Conservation (phyloP, 2,888 invertebrate genomes). For the Machimus rusticus region DNA sequence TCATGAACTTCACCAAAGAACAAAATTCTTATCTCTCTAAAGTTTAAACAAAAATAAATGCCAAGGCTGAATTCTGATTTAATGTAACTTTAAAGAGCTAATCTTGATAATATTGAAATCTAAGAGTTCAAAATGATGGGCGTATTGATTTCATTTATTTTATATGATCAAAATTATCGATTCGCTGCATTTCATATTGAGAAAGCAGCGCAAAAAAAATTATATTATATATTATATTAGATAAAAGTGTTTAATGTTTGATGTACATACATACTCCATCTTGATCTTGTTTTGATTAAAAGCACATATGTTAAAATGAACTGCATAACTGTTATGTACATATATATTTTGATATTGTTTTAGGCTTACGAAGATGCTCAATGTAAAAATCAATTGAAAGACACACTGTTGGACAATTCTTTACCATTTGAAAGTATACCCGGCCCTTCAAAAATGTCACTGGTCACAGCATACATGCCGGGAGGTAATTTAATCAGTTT, state of each 20-base stretch:
- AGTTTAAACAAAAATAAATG: not conserved
- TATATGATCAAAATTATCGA: no score
- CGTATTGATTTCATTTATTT: no score
- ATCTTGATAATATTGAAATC: not conserved
- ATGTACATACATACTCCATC: no score
- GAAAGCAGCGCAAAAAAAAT: no score
- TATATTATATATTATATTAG: no score
- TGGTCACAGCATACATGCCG: constrained; percentile 54
- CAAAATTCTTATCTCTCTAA: not conserved
- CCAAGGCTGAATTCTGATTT: not conserved
- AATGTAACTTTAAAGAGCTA: not conserved
- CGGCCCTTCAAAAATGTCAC: constrained; percentile 52
- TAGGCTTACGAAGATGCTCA: not conserved
- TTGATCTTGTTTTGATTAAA: no score
- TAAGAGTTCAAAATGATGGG: no score
- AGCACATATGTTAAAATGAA: not conserved
- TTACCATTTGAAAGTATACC: constrained; percentile 53
- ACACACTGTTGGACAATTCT: constrained; percentile 52
- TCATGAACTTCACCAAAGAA: not conserved
- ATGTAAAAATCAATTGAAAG: constrained; percentile 48
- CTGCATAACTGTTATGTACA: not conserved
- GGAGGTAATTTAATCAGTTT: constrained; percentile 52
- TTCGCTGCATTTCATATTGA: no score
- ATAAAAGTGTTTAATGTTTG: no score
- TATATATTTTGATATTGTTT: not conserved